Evolutionary conservation across 2,888 invertebrate species (phyloP).

Genomic region (Erebia aethiops): DNA sequence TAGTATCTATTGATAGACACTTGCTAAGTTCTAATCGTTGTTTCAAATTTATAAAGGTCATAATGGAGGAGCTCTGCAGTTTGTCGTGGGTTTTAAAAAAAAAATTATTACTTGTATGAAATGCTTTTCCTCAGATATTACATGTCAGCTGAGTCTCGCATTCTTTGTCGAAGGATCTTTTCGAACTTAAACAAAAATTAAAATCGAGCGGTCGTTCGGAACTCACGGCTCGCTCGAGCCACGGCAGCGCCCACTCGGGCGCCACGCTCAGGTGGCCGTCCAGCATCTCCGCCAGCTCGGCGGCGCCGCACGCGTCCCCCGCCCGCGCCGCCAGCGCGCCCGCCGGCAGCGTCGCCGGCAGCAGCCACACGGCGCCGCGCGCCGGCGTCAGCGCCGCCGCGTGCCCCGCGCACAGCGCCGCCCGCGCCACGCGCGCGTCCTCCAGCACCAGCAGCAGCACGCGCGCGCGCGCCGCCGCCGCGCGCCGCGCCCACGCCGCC

Average conservation of each 20-base stretch:
- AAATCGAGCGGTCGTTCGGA: no score
- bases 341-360: constrained; percentile 88
- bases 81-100: no score
- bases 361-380: constrained; percentile 91
- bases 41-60: no score
- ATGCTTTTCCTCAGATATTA: no score
- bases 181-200: no score
- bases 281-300: constrained; percentile 48
- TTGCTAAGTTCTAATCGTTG: no score
- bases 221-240: constrained; percentile 42
- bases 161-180: no score
- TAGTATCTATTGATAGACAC: no score
- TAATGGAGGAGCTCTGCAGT: no score
- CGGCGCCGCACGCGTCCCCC: constrained; percentile 81
- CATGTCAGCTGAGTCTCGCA: no score
- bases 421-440: constrained; percentile 87
- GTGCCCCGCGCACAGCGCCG: constrained; percentile 92
- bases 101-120: no score
- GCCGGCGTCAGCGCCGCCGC: constrained; percentile 86
- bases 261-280: constrained; percentile 56
- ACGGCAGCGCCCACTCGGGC: constrained; percentile 56
- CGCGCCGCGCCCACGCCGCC: constrained; percentile 61
- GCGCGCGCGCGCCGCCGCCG: constrained; percentile 76
- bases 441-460: constrained; percentile 91
- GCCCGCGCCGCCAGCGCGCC: constrained; percentile 84